Evolutionary conservation across 2,113 vertebrate genomes (phyloP).

Genomic region (Tetraodon nigroviridis): DNA sequence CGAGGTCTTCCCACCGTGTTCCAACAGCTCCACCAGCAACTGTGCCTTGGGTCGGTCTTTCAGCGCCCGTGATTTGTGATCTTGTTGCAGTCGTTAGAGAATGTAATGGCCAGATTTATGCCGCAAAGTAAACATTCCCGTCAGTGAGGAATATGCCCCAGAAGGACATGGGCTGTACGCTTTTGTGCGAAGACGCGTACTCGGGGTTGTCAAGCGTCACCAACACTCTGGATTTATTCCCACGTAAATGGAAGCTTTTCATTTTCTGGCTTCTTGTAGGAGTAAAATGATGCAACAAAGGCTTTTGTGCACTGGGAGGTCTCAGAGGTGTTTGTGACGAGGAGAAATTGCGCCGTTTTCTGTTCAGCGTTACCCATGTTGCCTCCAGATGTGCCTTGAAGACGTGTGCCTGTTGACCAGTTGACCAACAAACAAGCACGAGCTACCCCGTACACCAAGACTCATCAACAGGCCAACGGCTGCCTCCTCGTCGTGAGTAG

Average conservation of each 20-base stretch:
- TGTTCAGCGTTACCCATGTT: constrained; percentile 60
- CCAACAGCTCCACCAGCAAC: constrained; percentile 35
- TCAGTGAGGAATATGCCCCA: constrained; percentile 50
- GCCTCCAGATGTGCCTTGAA: constrained; percentile 61
- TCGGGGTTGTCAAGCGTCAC: constrained; percentile 19
- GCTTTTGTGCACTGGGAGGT: constrained; percentile 50
- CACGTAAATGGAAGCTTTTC: constrained; percentile 31
- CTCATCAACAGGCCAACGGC: constrained; percentile 50
- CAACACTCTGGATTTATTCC: constrained; percentile 43
- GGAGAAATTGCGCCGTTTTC: constrained; percentile 47
- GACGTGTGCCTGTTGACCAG: constrained; percentile 41
- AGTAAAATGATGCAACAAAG: constrained; percentile 43
- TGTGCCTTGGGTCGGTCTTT: constrained; percentile 20
- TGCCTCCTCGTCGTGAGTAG: constrained; percentile 45
- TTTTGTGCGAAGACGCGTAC: constrained; percentile 35
- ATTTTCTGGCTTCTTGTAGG: constrained; percentile 30
- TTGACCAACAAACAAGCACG: constrained; percentile 27
- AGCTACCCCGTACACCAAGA: constrained; percentile 18
- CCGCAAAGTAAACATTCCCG: constrained; percentile 56
- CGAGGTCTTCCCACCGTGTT: not conserved
- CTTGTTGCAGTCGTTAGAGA: constrained; percentile 39
- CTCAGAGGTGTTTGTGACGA: constrained; percentile 48
- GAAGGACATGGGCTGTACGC: constrained; percentile 19
- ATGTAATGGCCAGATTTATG: constrained; percentile 46
- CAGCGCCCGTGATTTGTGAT: constrained; percentile 47